These are phyloP conservation scores for Selenia dentaria DNA, from an alignment of 2,888 invertebrate genomes.

Conservation along the genomic window DNA sequence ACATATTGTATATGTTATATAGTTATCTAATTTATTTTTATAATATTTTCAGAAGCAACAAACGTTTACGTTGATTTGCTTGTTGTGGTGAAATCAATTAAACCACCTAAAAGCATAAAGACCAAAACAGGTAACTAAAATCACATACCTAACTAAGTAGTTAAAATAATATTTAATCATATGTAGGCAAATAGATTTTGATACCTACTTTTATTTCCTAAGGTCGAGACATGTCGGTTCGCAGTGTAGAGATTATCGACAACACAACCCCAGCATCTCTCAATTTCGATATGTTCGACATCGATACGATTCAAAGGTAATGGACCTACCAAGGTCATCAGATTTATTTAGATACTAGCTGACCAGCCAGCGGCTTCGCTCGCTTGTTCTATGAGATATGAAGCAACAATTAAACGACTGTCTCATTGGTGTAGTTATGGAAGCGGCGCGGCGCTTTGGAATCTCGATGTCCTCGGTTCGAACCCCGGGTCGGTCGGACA, in stretches of 20 bases:
- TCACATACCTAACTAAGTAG: not conserved
- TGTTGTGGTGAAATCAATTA: constrained; percentile 87
- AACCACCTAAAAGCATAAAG: constrained; percentile 85
- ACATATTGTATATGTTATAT: too few species aligned
- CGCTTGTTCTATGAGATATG: too few species aligned
- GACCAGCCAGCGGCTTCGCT: too few species aligned
- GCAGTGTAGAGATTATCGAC: constrained; percentile 88
- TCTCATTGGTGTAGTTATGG: too few species aligned
- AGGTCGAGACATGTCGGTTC: constrained; percentile 82
- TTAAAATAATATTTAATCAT: too few species aligned
- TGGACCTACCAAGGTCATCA: too few species aligned
- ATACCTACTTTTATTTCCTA: constrained; percentile 16
- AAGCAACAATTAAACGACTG: too few species aligned
- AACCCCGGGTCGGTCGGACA: too few species aligned
- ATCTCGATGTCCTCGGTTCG: too few species aligned
- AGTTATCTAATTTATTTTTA: not conserved
- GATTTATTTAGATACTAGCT: too few species aligned
- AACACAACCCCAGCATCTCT: constrained; percentile 85
- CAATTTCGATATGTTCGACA: constrained; percentile 87
- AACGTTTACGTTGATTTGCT: constrained; percentile 86
- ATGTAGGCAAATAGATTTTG: too few species aligned
- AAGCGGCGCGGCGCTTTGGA: too few species aligned
- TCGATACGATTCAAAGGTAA: constrained; percentile 87
- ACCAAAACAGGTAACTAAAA: constrained; percentile 81
- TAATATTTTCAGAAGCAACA: constrained; percentile 54